phyloP scores from a whole-genome alignment of 2,888 invertebrate genomes.

The Drosophila bunnanda region DNA sequence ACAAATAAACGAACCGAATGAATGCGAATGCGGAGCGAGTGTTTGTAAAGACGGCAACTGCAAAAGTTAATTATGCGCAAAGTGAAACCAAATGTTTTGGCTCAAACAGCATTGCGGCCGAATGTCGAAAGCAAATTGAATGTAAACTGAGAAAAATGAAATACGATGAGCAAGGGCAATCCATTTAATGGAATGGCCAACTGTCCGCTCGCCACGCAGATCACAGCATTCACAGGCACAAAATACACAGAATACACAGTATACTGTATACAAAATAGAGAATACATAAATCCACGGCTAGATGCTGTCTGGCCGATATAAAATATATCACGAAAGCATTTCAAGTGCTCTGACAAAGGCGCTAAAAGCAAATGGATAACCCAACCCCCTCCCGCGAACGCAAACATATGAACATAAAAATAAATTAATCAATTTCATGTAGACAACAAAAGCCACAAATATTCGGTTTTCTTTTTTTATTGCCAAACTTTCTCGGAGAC shows the following conservation, averaged over 20 bases:
- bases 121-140: constrained; percentile 55
- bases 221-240: not conserved
- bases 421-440: constrained; percentile 43
- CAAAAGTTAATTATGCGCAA: constrained; percentile 77
- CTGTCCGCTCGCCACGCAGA: constrained; percentile 40
- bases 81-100: constrained; percentile 80
- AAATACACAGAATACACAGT: not conserved
- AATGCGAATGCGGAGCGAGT: constrained; percentile 7
- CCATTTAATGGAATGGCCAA: constrained; percentile 54
- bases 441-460: constrained; percentile 44
- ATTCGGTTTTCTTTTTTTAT: constrained; percentile 33
- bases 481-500: constrained; percentile 26
- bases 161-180: constrained; percentile 41
- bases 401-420: constrained; percentile 33
- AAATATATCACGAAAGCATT: constrained; percentile 46
- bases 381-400: not conserved
- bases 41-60: constrained; percentile 35
- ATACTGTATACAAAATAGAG: constrained; percentile 28
- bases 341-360: constrained; percentile 47
- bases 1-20: constrained; percentile 37
- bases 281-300: constrained; percentile 47
- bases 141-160: constrained; percentile 52
- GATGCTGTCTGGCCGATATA: constrained; percentile 48
- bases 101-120: constrained; percentile 60
- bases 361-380: constrained; percentile 50